phyloP scores from a whole-genome alignment of 2,113 vertebrate species.

The Brachyhypopomus gauderio region DNA sequence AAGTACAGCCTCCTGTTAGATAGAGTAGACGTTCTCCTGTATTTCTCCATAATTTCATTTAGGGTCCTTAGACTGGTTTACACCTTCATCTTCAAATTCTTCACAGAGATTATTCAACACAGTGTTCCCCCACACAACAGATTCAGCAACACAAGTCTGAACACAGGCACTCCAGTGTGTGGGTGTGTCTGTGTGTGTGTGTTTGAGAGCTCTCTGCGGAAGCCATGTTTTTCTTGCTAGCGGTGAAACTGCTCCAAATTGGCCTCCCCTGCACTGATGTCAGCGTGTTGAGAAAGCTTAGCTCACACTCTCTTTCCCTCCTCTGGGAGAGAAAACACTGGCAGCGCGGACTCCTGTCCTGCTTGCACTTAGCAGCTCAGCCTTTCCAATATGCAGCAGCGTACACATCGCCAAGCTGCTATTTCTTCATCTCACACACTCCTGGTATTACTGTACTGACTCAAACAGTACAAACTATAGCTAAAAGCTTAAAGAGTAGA shows the following conservation, averaged over 20 bases:
- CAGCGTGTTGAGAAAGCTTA: constrained; percentile 4
- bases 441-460: not conserved
- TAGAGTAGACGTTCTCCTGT: too few species aligned
- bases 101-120: not conserved
- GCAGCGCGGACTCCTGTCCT: constrained; percentile 21
- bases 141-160: not conserved
- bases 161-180: not conserved
- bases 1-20: too few species aligned
- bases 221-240: constrained; percentile 25
- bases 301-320: constrained; percentile 7
- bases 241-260: constrained; percentile 25
- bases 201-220: not conserved
- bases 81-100: not conserved
- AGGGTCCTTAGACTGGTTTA: too few species aligned
- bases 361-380: not conserved
- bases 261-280: constrained; percentile 23
- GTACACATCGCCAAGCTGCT: not conserved
- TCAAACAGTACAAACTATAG: not conserved
- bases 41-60: too few species aligned
- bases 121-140: constrained; percentile 10
- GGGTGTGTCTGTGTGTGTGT: not conserved
- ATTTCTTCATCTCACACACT: not conserved
- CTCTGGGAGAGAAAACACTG: constrained; percentile 18
- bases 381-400: not conserved
- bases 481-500: not conserved